Base-by-base conservation (phyloP, 2,113 vertebrate genomes). In the Podarcis cretensis region DNA sequence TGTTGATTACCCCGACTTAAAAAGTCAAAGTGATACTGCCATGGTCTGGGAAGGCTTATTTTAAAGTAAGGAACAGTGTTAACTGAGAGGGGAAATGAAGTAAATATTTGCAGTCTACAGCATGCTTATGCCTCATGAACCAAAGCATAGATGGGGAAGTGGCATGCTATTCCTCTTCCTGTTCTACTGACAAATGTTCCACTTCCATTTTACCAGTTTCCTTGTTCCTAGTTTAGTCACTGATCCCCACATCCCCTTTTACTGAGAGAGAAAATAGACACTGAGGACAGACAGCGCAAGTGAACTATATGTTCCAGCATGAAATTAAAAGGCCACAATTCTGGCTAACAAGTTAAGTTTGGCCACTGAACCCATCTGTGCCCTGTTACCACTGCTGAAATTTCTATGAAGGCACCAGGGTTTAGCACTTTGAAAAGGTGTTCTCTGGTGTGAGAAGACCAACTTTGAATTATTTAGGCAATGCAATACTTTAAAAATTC, bases 111-210 rank as follows among this genome's bases (percentile, higher is more conserved):
- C 90, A 18, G 0, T 2, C 0, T 57, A 0, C 20, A 63, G 32
- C 87, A 76, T 84, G 81, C 23, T 0, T 1, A 63, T 84, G 89
- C 89, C 87, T 40, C 10, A 27, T 77, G 74, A 86, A 65, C 37
- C 32, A 66, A 23, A 85, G 40, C 69, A 75, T 14, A 16, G 90
- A 76, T 87, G 35, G 82, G 90, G 92, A 90, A 86, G 87, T 40
- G 81, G 30, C 9, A 0, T 71, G 48, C 48, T 75, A 84, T 90
- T 77, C 65, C 5, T 91, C 89, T 87, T 18, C 91, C 81, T 35
- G 9, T 57, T 81, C 90, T 87, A 81, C 83, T 54, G 85, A 13
- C 63, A 91, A 92, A 89, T 35, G 78, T 40, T 90, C 79, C 87
- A 25, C 76, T 13, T 77, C 57, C 5, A 68, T 6, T 84, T 89